These are phyloP conservation scores for Gyps fulvus DNA, from an alignment of 2,113 vertebrate genomes.

Conservation along the genomic window DNA sequence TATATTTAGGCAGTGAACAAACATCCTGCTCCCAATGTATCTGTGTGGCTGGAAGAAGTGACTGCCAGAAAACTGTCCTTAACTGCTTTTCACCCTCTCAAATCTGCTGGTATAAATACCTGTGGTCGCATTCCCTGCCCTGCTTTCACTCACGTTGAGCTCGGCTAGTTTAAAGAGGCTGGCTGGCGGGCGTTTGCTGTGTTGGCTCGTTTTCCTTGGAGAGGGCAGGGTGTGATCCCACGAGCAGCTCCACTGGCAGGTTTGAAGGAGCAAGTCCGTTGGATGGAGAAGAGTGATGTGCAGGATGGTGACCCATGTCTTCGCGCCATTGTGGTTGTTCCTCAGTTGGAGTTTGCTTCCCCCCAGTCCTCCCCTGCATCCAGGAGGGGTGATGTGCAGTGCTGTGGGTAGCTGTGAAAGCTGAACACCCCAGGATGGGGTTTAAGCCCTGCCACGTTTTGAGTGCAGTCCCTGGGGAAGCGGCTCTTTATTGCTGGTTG, in stretches of 20 bases:
- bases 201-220: background rate
- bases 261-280: background rate
- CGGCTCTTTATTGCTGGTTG: background rate
- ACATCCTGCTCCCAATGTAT: background rate
- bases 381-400: background rate
- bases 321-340: fast-evolving
- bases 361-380: background rate
- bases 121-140: fast-evolving
- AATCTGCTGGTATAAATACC: background rate
- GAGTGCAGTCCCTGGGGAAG: background rate
- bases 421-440: fast-evolving
- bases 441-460: background rate
- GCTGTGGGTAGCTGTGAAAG: background rate
- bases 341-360: background rate
- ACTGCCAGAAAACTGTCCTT: background rate
- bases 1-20: background rate
- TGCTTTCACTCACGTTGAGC: background rate
- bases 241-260: background rate
- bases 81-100: background rate
- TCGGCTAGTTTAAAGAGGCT: background rate
- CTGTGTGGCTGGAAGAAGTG: background rate
- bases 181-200: background rate
- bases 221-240: background rate
- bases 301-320: background rate
- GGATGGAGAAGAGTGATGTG: background rate